Base-by-base conservation (phyloP, 1,140 invertebrate genomes). In the Trichonephila clavata region DNA sequence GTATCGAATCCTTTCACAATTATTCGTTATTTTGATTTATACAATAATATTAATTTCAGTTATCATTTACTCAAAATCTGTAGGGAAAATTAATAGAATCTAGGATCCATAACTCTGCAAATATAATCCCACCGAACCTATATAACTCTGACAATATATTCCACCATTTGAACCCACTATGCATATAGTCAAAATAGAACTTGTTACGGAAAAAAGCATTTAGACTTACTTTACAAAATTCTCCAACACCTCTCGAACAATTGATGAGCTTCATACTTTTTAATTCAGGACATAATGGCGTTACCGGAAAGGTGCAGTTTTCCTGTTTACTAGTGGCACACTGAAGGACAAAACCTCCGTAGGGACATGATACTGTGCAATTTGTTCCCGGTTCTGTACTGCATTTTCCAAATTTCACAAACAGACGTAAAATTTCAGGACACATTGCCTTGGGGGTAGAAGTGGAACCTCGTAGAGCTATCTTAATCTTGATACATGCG, bases 401-500 rank as follows among this genome's bases (percentile, higher is more conserved):
- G 27, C 84, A 86, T 7, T 24, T 32, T 32, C 59, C 57, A 27
- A 32, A 86, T 39, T 86, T 60, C 3, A 86, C 57, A 14, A 86
- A 60, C 57, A 61, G n/a, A 18, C 60, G 57, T 13, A 86, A 32
- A 18, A 86, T 63, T 14, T 63, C 84, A 2, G 84, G 84, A 24
- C 84, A 86, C 4, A 61, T 7, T 0, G 84, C 57, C 5, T 63
- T 86, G 13, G 84, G 57, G 2, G 57, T 32, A 7, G 59, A n/a
- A 5, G 59, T 1, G 7, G 3, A 24, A 16, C 39, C 60, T n/a
- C 59, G 60, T 32, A 39, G 24, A 8, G 59, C 21, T 39, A 86
- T 60, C 84, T 57, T 60, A 59, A 86, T 86, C n/a, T 63, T 86
- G 60, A 86, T 24, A 6, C 84, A 86, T 32, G 60, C 24, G 0